Evolutionary conservation across 2,888 invertebrate species (phyloP).

Genomic region (Cyclophora albipunctata): DNA sequence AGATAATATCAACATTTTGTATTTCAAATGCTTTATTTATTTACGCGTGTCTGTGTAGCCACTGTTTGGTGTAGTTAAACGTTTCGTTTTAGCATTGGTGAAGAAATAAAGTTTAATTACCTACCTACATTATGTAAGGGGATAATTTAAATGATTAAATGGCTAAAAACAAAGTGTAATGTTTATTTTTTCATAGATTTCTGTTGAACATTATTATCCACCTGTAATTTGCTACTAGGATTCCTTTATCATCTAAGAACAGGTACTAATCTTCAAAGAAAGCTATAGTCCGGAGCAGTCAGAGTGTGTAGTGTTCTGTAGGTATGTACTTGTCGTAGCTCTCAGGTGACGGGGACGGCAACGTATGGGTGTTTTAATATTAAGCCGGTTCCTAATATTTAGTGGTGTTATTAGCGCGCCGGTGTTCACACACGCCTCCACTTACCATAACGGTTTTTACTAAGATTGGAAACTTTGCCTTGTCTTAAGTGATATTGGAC

Average conservation of each 20-base stretch:
- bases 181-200: too few relatives aligned
- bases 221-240: too few relatives aligned
- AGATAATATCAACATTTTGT: background rate
- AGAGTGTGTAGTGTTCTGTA: background rate
- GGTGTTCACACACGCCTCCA: slow-evolving; percentile 34
- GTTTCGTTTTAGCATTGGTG: background rate
- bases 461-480: slow-evolving; percentile 41
- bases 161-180: too few relatives aligned
- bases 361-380: slow-evolving; percentile 51
- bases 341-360: slow-evolving; percentile 29
- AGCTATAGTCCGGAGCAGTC: slow-evolving; percentile 10
- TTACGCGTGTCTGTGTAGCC: background rate
- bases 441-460: slow-evolving; percentile 44
- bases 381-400: slow-evolving; percentile 50
- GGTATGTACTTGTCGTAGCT: background rate
- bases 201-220: too few relatives aligned
- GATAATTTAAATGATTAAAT: too few relatives aligned
- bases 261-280: slow-evolving; percentile 13
- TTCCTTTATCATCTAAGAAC: background rate
- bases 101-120: background rate
- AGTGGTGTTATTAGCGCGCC: slow-evolving; percentile 42
- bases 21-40: background rate
- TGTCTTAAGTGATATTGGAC: slow-evolving; percentile 22
- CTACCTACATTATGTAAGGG: too few relatives aligned
- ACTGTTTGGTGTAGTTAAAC: background rate